Base-by-base conservation (phyloP, 2,113 vertebrate genomes). In the Guaruba guarouba region DNA sequence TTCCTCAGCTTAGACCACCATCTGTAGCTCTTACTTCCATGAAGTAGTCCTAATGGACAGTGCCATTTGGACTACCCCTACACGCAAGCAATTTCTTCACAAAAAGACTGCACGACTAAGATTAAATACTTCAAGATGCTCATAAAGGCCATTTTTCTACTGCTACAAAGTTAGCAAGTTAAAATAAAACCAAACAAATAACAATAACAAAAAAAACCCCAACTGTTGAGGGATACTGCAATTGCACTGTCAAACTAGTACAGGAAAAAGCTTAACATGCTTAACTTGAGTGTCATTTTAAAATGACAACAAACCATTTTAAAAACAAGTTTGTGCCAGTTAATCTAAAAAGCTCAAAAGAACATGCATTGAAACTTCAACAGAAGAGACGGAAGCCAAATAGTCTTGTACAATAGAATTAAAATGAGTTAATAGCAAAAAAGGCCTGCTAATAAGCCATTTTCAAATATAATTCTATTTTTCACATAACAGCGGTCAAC, bases 401-500 rank as follows among this genome's bases (percentile, higher is more conserved):
- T 83, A 92, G 9, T 69, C 41, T 96, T 49, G 41, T 93, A 92
- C 52, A 94, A 94, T 88, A 96, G 95, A 96, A 94, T 95, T 88
- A 92, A 95, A 96, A 95, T 82, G 82, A 95, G 59, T 88, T 93
- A 97, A 93, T 88, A 95, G 95, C 95, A 96, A 93, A 95, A 91
- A 83, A 69, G 55, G 41, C 77, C 92, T 94, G 96, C 89, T 95
- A 96, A 91, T 91, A 96, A 97, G 83, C 92, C 92, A 96, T 92
- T 96, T 96, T 96, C 52, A 73, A 94, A 91, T 78, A 62, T 43
- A 95, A 94, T 95, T 92, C 90, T 94, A 91, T 96, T 95, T 94
- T 81, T 82, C 66, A 80, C 10, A 2, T 90, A 87, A 90, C 27
- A 69, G 25, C 39, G 41, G 81, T 88, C 48, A 93, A 73, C 24